Evolutionary conservation across 2,113 vertebrate genomes (phyloP), one percentile per base, ranked within the genome.

Genomic region (Oryzias curvinotus): DNA sequence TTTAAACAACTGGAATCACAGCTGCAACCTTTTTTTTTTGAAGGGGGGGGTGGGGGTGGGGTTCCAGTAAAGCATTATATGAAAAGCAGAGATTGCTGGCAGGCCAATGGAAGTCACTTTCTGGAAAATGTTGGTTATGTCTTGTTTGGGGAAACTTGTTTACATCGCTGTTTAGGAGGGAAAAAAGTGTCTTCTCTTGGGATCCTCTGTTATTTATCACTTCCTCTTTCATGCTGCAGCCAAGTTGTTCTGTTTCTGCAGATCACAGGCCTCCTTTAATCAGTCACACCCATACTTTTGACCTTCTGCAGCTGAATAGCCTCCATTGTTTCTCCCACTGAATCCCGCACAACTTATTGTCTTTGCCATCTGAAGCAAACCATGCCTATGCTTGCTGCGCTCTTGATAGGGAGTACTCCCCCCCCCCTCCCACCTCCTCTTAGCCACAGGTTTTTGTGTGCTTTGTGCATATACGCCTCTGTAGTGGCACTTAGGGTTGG

Each of bases 271-370:
- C 60, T 52, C 61, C 83, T 89, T 89, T 86, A 89, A 88, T 89
- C 84, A 85, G 87, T 87, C 87, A 88, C 88, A 88, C 85, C 88
- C 85, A 82, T 80, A 75, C 71, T 81, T 84, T 73, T 88, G 87
- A 85, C 84, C 77, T 84, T 80, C 67, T 66, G 62, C 62, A 52
- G 72, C 70, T 86, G 81, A 86, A 88, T 84, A 80, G 73, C 63
- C 65, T 72, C 83, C 78, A 86, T 87, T 88, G 82, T 90, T 85
- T 85, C 57, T 47, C 52, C 66, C 18, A 50, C 50, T 52, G 77
- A 54, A 57, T 55, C 79, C 65, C 42, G 57, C 83, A 73, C 83
- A 79, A 73, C 64, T 67, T 65, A 84, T 87, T 90, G 85, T 89
- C 79, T 83, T 49, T 56, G 21, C 67, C 68, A 67, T 84, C 81